phyloP scores from a whole-genome alignment of 2,888 invertebrate genomes.

The Brachypterus glaber region DNA sequence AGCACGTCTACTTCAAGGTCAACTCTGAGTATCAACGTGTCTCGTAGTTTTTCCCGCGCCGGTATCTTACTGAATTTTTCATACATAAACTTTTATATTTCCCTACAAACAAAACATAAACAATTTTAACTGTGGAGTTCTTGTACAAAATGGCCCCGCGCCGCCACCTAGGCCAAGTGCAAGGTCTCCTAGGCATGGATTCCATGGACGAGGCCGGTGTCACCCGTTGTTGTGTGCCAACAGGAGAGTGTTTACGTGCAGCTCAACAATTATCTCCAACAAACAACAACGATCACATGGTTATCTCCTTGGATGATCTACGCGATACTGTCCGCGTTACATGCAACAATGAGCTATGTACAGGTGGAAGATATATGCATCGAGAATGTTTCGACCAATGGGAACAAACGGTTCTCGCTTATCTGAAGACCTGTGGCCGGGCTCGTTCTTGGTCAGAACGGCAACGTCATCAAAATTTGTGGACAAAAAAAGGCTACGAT shows the following conservation, averaged over 20 bases:
- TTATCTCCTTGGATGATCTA: constrained; percentile 57
- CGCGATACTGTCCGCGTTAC: constrained; percentile 78
- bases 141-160: constrained; percentile 51
- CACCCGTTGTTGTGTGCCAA: constrained; percentile 71
- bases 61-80: not conserved
- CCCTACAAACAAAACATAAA: too few relatives aligned
- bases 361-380: constrained; percentile 87
- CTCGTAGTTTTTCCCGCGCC: not conserved
- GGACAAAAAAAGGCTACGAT: constrained; percentile 98
- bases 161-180: constrained; percentile 44
- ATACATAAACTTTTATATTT: too few relatives aligned
- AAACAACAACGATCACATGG: constrained; percentile 42
- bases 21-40: not conserved
- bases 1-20: constrained; percentile 30
- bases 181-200: constrained; percentile 36
- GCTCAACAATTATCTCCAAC: constrained; percentile 34
- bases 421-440: constrained; percentile 81
- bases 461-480: constrained; percentile 87
- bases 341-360: constrained; percentile 92
- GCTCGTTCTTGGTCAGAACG: constrained; percentile 93
- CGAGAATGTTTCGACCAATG: constrained; percentile 90
- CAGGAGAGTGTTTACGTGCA: constrained; percentile 68
- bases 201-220: constrained; percentile 34
- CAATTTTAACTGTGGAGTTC: constrained; percentile 6
- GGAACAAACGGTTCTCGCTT: constrained; percentile 82